Evolutionary conservation across 2,113 vertebrate species (phyloP), one percentile per base, ranked within the genome.

Genomic region (Dipodomys merriami): DNA sequence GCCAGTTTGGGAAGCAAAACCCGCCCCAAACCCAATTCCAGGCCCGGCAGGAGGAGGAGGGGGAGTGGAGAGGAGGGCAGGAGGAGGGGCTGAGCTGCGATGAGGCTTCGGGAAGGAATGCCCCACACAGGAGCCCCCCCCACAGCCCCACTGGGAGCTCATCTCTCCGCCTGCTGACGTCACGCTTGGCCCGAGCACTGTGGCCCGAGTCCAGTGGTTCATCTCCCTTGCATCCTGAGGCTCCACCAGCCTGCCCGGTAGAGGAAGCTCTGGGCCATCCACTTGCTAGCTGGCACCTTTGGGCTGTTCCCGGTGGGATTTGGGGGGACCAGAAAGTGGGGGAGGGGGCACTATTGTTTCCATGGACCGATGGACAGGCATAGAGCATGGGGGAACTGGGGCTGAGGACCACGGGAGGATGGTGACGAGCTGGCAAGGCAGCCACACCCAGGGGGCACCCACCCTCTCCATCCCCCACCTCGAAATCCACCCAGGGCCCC

Each of bases 1-100:
- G 74, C 83, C 89, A 27, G 85, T 87, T 94, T 83, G 60, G 83
- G 71, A 84, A 91, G 84, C 83, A 90, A 88, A 96, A 94, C 94
- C 95, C 96, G 86, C 96, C 96, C 96, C 96, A 93, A 97, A 93
- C 96, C 96, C 96, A 96, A 93, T 90, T 96, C 96, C 96, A 95
- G 96, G 94, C 95, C 91, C 29, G 1, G 86, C 80, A 29, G 94
- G 93, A 88, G 80, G 72, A 62, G 89, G 89, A 46, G 64, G 69
- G 44, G 35, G n/a, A 16, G 23, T 15, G 53, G 2, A 53, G 35
- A 18, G 85, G 73, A 35, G 93, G 94, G 86, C 49, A 6, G 76
- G 35, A 35, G 94, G 93, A 89, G 74, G 60, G 88, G 93, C 91
- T 9, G 94, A 78, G 89, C 68, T 0, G 71, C 71, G 78, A 94